Conservation (phyloP, 2,888 invertebrate species). For the Drosophila peninsularis region DNA sequence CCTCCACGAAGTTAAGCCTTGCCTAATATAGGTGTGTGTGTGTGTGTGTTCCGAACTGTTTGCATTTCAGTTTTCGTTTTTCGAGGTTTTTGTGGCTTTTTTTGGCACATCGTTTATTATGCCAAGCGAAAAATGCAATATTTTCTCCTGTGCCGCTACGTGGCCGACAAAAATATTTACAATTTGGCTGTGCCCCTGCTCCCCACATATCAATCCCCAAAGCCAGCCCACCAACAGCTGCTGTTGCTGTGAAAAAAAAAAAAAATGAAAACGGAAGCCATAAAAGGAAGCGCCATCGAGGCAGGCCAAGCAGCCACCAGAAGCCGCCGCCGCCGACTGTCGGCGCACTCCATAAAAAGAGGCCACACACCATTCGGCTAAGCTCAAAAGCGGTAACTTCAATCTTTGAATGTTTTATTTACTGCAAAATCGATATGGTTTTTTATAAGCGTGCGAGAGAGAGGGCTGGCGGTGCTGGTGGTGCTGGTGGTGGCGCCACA, state of each 20-base stretch:
- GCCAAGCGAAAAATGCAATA: slow-evolving; percentile 80
- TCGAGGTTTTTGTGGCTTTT: slow-evolving; percentile 71
- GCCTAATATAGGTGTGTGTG: slow-evolving; percentile 1
- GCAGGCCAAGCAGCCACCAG: slow-evolving; percentile 51
- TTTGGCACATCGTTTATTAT: slow-evolving; percentile 83
- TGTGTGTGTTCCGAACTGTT: slow-evolving; percentile 37
- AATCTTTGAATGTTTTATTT: slow-evolving; percentile 79
- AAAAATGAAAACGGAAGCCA: slow-evolving; percentile 68
- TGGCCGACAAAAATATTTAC: slow-evolving; percentile 79
- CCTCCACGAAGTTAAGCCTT: slow-evolving; percentile 23
- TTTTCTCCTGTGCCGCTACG: slow-evolving; percentile 77
- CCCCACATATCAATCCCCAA: slow-evolving; percentile 32
- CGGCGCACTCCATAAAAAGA: slow-evolving; percentile 69
- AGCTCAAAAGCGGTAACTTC: slow-evolving; percentile 79
- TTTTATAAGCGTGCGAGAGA: slow-evolving; percentile 38
- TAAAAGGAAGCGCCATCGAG: slow-evolving; percentile 75
- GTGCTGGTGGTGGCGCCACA: slow-evolving; percentile 32
- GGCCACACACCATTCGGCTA: slow-evolving; percentile 78
- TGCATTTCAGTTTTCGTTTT: slow-evolving; percentile 44
- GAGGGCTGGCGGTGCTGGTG: not conserved
- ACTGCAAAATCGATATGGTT: slow-evolving; percentile 79
- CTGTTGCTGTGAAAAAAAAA: slow-evolving; percentile 36
- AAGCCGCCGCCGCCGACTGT: slow-evolving; percentile 46
- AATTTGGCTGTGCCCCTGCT: slow-evolving; percentile 64
- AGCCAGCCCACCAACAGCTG: slow-evolving; percentile 57